phyloP scores from a whole-genome alignment of 2,113 vertebrate genomes.

The Otolemur garnettii region DNA sequence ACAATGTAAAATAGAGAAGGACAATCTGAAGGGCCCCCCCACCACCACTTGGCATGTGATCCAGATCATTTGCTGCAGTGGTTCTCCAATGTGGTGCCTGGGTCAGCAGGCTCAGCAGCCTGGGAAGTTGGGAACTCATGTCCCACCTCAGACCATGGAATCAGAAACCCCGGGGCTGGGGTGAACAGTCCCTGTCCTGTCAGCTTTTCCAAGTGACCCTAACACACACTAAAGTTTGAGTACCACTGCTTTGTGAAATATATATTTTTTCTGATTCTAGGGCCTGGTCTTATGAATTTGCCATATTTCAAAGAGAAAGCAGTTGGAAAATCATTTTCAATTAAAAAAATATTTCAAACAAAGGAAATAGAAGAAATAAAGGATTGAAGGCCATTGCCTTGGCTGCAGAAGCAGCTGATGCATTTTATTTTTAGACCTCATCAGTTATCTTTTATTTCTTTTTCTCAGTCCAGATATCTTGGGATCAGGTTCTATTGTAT shows the following conservation, averaged over 20 bases:
- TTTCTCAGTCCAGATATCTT: background rate
- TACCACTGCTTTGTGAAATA: background rate
- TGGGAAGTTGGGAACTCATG: background rate
- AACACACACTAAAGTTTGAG: background rate
- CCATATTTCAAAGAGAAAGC: background rate
- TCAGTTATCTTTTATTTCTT: background rate
- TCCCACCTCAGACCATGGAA: background rate
- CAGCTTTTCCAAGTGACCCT: background rate
- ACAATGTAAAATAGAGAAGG: background rate
- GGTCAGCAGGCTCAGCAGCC: background rate
- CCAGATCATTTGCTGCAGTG: background rate
- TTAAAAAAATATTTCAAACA: background rate
- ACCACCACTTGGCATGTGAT: no score
- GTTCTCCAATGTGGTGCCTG: background rate
- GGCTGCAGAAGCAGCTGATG: background rate
- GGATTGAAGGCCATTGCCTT: background rate
- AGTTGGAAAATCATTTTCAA: background rate
- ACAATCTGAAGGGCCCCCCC: background rate
- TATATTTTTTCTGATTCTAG: background rate
- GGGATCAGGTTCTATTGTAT: background rate
- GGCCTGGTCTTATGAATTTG: background rate
- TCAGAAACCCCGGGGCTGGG: background rate
- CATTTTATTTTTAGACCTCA: slow-evolving; percentile 44
- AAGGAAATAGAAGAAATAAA: slow-evolving; percentile 18
- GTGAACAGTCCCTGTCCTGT: background rate